Base-by-base conservation (phyloP, 1,140 invertebrate genomes). In the Drosophila leontia region DNA sequence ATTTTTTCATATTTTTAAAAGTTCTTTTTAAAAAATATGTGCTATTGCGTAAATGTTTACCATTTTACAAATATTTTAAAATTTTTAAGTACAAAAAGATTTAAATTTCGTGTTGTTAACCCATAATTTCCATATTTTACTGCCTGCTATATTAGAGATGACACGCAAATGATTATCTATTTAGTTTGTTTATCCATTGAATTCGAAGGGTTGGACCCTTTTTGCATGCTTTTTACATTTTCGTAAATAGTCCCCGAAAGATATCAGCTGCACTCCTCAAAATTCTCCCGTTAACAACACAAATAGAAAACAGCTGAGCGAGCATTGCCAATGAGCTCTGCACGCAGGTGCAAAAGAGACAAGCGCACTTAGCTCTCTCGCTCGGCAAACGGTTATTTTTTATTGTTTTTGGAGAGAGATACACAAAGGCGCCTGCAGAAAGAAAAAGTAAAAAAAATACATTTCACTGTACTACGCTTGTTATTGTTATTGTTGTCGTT, bases 391-490 rank as follows among this genome's bases (percentile, higher is more conserved):
- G 37, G 48, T 39, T 56, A 67, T 63, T 56, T 68, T 48, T 70
- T 70, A 70, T 70, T 70, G 67, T 70, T 70, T 68, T 68, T 68
- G 47, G 67, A 48, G 69, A 71, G 56, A 53, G 56, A 62, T 32
- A 76, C 74, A 70, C 47, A 58, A 26, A 59, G 51, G 29, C 56
- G 48, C 29, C 56, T 78, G 80, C 72, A 53, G 58, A 78, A 82
- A 79, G 44, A 82, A 79, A 55, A 82, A 86, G 59, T 75, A 84
- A 72, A 83, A 75, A 51, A 78, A 79, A 82, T 70, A 70, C 61
- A 85, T 77, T 74, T 78, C 75, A 65, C 64, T 60, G 61, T 64
- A 29, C n/a, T 23, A 9, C 8, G 37, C 50, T 57, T 62, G 60
- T 47, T 71, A 48, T 34, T 80, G 59, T 51, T 71, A 48, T 34